A percentile compares a stretch with the other conserved stretches of the same genome.
Conservation (phyloP, 2,888 invertebrate species). For the Sinelater perroti region DNA sequence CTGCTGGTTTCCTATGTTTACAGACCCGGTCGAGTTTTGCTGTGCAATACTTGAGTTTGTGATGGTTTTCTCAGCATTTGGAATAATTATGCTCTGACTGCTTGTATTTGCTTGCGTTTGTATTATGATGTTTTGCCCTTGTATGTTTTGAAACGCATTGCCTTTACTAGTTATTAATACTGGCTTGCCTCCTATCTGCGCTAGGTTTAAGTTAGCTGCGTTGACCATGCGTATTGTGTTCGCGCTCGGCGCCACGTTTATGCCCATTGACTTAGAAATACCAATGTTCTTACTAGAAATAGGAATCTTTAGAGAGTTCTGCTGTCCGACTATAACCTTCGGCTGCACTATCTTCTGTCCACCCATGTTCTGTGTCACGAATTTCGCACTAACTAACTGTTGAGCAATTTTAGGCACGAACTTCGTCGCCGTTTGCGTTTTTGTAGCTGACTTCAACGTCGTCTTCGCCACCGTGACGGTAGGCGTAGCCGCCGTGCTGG, state of each 20-base stretch:
- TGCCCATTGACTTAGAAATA: conserved; percentile 49
- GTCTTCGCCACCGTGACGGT: conserved; percentile 47
- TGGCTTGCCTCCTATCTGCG: conserved; percentile 67
- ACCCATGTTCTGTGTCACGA: conserved; percentile 56
- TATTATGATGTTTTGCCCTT: conserved; percentile 61
- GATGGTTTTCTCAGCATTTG: conserved; percentile 36
- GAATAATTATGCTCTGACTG: conserved; percentile 42
- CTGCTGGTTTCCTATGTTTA: conserved; percentile 54
- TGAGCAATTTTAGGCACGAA: conserved; percentile 57
- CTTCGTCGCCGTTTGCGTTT: conserved; percentile 52
- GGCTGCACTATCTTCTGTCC: conserved; percentile 51
- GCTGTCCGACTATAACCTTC: conserved; percentile 50
- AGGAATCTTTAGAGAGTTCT: conserved; percentile 52
- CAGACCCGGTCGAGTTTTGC: conserved; percentile 42
- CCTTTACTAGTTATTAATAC: conserved; percentile 64
- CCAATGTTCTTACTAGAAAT: conserved; percentile 47
- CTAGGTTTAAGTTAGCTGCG: conserved; percentile 62
- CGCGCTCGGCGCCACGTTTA: conserved; percentile 49
- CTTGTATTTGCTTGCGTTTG: conserved; percentile 54
- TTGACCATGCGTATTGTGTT: conserved; percentile 64
- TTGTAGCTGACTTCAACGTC: conserved; percentile 44
- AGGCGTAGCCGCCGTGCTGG: conserved; percentile 47
- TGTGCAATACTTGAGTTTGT: conserved; percentile 30
- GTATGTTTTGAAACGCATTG: conserved; percentile 56
- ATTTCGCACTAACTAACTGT: conserved; percentile 62